Base-by-base conservation (phyloP, 2,113 vertebrate species). In the Tachuris rubrigastra region DNA sequence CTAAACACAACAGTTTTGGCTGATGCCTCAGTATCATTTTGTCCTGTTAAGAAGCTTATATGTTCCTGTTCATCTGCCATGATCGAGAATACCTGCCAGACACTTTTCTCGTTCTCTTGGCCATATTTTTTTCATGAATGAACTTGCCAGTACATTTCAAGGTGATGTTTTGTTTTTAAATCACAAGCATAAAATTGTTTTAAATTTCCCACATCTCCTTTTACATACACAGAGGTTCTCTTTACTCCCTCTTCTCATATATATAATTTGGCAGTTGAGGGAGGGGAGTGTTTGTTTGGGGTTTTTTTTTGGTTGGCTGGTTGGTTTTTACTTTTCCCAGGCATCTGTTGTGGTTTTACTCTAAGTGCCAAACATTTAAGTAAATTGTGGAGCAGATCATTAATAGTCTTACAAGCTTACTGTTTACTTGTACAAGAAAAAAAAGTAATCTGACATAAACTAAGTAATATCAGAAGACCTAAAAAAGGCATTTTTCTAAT, bases 121-220 rank as follows among this genome's bases (percentile, higher is more conserved):
- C 15, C 2, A 0, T 73, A 44, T n/a, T 73, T 83, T 86, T 82
- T 59, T n/a, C 78, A 44, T 80, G 87, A 95, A 91, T 60, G 50
- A 89, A 91, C 44, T 74, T 22, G 0, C 47, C 46, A 69, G 53
- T 22, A 76, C 17, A 71, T 83, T 87, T 93, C 81, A 89, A 91
- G 85, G 71, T 74, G 50, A 91, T 79, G 77, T 78, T 92, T 90
- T 94, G 72, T 82, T 96, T 97, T 92, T 58, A 92, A 97, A 90
- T 94, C 88, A 92, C 67, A 92, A 91, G 83, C 79, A 90, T 74
- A 77, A 90, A 88, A 83, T 91, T 85, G 82, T 94, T 93, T 95
- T 80, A 83, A 77, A 93, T 88, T 93, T 96, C 68, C 90, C 78
- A 81, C 75, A 80, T 95, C 79, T 93, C 90, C 44, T 33, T 83